Conservation (phyloP, 2,888 invertebrate species). For the Eutolmus rufibarbis region DNA sequence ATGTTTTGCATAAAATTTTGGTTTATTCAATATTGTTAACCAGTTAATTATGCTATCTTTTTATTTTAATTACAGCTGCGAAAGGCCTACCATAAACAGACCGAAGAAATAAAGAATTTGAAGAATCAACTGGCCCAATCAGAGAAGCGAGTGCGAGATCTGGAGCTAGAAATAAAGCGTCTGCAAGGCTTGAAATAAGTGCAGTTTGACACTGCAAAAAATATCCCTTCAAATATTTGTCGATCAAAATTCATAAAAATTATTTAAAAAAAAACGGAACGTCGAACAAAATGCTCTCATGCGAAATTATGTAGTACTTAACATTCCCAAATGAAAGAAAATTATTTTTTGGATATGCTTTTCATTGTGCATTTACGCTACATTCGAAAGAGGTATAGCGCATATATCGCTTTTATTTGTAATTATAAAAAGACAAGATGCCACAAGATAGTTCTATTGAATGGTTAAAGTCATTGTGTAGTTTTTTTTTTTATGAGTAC, state of each 20-base stretch:
- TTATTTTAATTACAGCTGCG: constrained; percentile 68
- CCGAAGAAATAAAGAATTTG: constrained; percentile 79
- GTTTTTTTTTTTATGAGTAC: neutral
- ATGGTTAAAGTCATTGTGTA: neutral
- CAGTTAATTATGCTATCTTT: neutral
- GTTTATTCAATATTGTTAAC: neutral
- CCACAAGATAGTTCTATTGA: neutral
- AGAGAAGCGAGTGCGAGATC: constrained; percentile 79
- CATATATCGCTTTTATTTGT: neutral
- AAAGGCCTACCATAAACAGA: constrained; percentile 78
- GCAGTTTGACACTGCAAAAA: neutral
- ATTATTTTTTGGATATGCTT: neutral
- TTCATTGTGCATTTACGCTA: neutral
- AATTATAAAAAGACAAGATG: neutral
- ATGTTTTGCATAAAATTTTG: neutral
- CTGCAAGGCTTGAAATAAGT: constrained; percentile 39
- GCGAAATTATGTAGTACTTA: neutral
- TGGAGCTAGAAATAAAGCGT: constrained; percentile 75
- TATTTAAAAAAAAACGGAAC: neutral
- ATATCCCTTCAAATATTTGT: neutral
- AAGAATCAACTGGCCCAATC: constrained; percentile 80
- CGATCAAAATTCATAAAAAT: neutral
- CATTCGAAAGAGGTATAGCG: neutral
- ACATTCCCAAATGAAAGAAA: neutral
- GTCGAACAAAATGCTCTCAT: neutral